Evolutionary conservation across 2,113 vertebrate genomes (phyloP), one percentile per base, ranked within the genome.

Genomic region (Barnardius zonarius): DNA sequence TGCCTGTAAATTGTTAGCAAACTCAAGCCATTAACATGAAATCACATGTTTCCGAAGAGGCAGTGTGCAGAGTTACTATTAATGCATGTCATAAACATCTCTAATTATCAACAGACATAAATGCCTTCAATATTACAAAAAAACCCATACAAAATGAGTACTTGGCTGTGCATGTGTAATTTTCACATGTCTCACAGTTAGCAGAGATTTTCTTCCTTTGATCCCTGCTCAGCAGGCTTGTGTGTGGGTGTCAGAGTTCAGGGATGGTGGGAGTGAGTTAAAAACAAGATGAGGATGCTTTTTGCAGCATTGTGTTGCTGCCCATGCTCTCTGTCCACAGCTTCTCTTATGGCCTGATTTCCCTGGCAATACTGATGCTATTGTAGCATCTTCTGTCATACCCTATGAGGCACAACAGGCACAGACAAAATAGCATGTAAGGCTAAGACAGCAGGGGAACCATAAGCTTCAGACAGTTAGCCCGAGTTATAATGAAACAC

Each of bases 1-100:
- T 93, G 68, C 69, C 76, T 86, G 48, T 82, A 94, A 94, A 90
- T 88, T 88, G 64, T 88, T 91, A 84, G 62, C 62, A 92, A 95
- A 81, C 83, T 75, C 5, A 0, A 91, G 25, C 69, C 51, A 73
- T 96, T 94, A 91, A 83, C 48, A 51, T 62, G 39, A 77, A 86
- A 61, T 52, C 77, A 70, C 48, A 23, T n/a, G n/a, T 88, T 87
- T 83, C 55, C 33, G 69, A 81, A 90, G 84, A 93, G 37, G 25
- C 52, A 41, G 27, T 35, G 27, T 55, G 30, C 30, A 90, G 61
- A 59, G 27, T 86, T 72, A 76, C 46, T 73, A 39, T 61, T 92
- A 94, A 88, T 88, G 76, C 23, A 59, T 44, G 35, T 52, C 78
- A 70, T 92, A 95, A 96, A 83, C 35, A 91, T 87, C 80, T 80